A percentile compares a stretch with the other conserved stretches of the same genome.
Conservation (phyloP, 2,113 vertebrate genomes). For the Syrmaticus mikado region DNA sequence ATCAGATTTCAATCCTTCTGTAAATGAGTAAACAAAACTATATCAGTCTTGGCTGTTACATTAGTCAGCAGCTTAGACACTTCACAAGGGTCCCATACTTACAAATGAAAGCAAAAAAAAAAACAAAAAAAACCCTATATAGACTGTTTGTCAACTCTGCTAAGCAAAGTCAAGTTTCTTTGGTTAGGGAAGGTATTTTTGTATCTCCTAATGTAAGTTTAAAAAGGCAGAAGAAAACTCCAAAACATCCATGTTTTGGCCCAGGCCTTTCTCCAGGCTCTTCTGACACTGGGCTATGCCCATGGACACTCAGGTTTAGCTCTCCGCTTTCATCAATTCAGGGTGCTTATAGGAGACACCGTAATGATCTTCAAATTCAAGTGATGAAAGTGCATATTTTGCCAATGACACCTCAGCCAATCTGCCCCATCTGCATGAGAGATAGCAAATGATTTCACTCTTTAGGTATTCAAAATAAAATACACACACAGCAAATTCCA, state of each 20-base stretch:
- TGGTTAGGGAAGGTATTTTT: background rate
- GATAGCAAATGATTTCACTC: conserved; percentile 46
- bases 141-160: background rate
- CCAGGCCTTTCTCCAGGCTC: background rate
- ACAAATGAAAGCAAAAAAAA: background rate
- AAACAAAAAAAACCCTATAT: background rate
- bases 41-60: conserved; percentile 4
- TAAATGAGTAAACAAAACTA: conserved; percentile 52
- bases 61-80: conserved; percentile 20
- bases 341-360: background rate
- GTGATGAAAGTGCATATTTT: conserved; percentile 28
- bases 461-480: conserved; percentile 67
- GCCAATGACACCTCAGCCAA: conserved; percentile 60
- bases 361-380: background rate
- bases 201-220: background rate
- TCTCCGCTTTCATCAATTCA: background rate
- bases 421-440: conserved; percentile 29
- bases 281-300: background rate
- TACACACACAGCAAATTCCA: conserved; percentile 65
- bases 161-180: background rate
- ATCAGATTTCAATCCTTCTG: conserved; percentile 20
- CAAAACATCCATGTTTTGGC: background rate
- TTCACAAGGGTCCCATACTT: conserved; percentile 16
- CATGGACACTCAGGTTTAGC: background rate
- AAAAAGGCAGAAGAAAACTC: background rate